Base-by-base conservation (phyloP, 2,888 invertebrate genomes). In the Hedychridium roseum region DNA sequence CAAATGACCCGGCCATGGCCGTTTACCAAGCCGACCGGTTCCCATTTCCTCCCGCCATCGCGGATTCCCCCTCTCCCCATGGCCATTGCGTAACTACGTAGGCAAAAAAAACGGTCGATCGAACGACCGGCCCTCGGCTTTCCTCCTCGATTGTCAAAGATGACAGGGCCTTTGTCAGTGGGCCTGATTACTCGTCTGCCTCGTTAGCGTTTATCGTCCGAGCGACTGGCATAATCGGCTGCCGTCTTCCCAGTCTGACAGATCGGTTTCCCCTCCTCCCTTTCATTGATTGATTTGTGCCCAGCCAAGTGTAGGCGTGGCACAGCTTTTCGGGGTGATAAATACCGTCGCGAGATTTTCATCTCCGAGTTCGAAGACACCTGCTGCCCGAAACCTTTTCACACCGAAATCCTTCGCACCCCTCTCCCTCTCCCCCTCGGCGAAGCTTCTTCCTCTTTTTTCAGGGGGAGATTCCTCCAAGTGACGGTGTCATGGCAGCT, bases 1-100 rank as follows among this genome's bases (percentile, higher is more conserved):
- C 78, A 76, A 78, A 78, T 77, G 78, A 76, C 68, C 59, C 56
- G 43, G 54, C 31, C 58, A 53, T 51, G 63, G 54, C 59, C 60
- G 60, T 71, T 67, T 68, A 71, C 59, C 60, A 62, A 50, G 7
- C 42, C 38, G 5, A 23, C 23, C 23, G 5, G 23, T 9, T 23
- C 23, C 5, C 5, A 9, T 23, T 23, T 23, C 23, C 5, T 6
- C 23, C 23, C 23, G 5, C 9, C 9, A 5, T 6, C 23, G 5
- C 5, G 5, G 23, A 6, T 23, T 23, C 9, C 9, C 23, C 23
- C 9, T 23, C 23, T 23, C 9, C 23, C 23, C 5, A 23, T 6
- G n/a, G n/a, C n/a, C n/a, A n/a, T n/a, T n/a, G n/a, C n/a, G n/a
- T n/a, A n/a, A n/a, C n/a, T n/a, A n/a, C n/a, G n/a, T n/a, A n/a